Percentiles rank a stretch among this genome's conserved stretches.
phyloP scores from a whole-genome alignment of 2,797 vertebrate species.

The Fringilla coelebs region DNA sequence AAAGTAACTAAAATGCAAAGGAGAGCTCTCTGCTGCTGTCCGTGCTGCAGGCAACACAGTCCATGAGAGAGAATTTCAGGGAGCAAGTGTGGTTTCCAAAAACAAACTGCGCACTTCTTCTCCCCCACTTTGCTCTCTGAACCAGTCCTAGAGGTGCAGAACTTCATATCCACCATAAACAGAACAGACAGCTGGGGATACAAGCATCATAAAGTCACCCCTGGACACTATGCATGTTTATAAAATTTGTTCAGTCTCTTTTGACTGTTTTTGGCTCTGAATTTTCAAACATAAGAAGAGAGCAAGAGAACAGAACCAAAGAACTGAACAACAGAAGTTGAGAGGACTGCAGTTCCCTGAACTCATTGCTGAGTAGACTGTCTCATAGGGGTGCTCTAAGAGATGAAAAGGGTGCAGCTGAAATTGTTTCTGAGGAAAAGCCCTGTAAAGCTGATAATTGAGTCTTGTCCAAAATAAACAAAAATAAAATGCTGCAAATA shows the following conservation, averaged over 20 bases:
- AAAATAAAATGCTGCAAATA: background rate
- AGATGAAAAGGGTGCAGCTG: background rate
- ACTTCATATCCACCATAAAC: background rate
- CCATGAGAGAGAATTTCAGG: rapidly evolving
- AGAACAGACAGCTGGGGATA: rapidly evolving
- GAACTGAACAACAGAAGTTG: background rate
- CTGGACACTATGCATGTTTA: background rate
- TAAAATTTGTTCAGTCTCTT: background rate
- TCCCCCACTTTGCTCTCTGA: rapidly evolving
- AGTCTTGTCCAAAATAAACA: background rate
- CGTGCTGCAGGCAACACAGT: rapidly evolving
- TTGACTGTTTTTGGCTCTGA: background rate
- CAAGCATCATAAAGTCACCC: too few relatives aligned
- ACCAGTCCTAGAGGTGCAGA: too few relatives aligned
- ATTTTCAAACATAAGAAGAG: background rate
- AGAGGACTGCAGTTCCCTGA: background rate
- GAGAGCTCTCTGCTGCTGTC: background rate
- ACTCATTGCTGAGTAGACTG: background rate
- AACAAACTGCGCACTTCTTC: rapidly evolving
- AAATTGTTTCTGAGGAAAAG: background rate
- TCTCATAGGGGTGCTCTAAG: background rate
- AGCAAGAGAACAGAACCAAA: background rate
- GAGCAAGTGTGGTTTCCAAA: background rate
- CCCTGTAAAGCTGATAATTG: background rate
- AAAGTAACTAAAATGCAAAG: background rate